phyloP scores from a whole-genome alignment of 2,888 invertebrate species.

The Xylophagus ater region DNA sequence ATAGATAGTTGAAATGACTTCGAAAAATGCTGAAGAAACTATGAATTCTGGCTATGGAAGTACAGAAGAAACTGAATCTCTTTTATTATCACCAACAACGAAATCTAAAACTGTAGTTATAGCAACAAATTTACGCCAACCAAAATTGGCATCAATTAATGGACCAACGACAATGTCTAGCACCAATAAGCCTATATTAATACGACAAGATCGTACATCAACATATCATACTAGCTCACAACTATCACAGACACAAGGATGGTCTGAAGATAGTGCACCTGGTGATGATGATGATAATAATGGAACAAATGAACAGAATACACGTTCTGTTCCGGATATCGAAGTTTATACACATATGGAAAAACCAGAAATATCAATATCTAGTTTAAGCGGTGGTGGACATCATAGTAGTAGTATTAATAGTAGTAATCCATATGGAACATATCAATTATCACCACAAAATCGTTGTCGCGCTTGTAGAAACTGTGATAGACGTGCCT shows the following conservation, averaged over 20 bases:
- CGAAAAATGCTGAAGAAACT: conserved; percentile 44
- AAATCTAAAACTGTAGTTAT: conserved; percentile 32
- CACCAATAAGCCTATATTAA: conserved; percentile 65
- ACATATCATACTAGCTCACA: conserved; percentile 57
- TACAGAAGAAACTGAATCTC: conserved; percentile 72
- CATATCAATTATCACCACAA: conserved; percentile 56
- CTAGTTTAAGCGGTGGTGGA: conserved; percentile 27
- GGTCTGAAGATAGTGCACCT: conserved; percentile 66
- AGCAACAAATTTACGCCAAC: conserved; percentile 38
- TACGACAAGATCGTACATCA: conserved; percentile 78
- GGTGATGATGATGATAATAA: conserved; percentile 42
- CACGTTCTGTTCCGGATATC: conserved; percentile 40
- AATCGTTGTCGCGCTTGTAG: conserved; percentile 50
- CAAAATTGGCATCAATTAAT: conserved; percentile 28
- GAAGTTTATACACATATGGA: conserved; percentile 46
- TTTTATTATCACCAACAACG: conserved; percentile 47
- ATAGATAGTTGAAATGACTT: too few relatives aligned
- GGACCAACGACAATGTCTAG: conserved; percentile 38
- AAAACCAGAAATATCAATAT: conserved; percentile 44
- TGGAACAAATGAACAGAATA: conserved; percentile 19
- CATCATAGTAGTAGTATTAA: conserved; percentile 3
- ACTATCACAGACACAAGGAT: conserved; percentile 58
- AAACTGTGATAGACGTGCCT: conserved; percentile 66
- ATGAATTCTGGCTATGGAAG: conserved; percentile 59
- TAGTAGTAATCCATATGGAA: conserved; percentile 32